Evolutionary conservation across 1,140 invertebrate genomes (phyloP).

Genomic region (Sitodiplosis mosellana): DNA sequence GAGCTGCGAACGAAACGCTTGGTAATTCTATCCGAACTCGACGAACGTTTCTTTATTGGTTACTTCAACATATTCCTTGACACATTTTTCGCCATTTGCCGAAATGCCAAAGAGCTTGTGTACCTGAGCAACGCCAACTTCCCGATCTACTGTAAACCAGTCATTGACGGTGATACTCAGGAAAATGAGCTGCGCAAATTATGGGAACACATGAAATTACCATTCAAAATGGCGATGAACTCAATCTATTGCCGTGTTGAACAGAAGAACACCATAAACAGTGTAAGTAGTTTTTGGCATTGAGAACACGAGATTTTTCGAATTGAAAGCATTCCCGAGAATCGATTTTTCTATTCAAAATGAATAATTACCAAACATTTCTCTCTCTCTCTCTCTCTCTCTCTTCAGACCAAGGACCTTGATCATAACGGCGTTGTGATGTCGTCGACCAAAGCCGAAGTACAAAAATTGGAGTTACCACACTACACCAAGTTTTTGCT

Average conservation of each 20-base stretch:
- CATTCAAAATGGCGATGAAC: constrained; percentile 52
- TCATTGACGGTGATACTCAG: constrained; percentile 64
- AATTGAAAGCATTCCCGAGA: background rate
- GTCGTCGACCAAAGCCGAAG: constrained; percentile 27
- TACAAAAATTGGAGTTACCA: constrained; percentile 61
- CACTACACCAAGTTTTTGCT: constrained; percentile 77
- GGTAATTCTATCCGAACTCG: constrained; percentile 20
- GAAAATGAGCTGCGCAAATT: constrained; percentile 46
- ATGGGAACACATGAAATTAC: constrained; percentile 59
- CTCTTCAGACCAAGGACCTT: constrained; percentile 65
- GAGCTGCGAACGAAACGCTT: background rate
- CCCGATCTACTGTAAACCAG: constrained; percentile 53
- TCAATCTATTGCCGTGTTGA: constrained; percentile 59
- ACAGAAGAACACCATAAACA: constrained; percentile 6
- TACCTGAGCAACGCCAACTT: constrained; percentile 52
- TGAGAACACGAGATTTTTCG: no score
- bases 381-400: constrained; percentile 18
- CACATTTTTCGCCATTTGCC: constrained; percentile 60
- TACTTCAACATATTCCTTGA: constrained; percentile 64
- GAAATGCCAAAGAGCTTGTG: constrained; percentile 65
- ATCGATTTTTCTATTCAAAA: background rate
- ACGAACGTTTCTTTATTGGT: constrained; percentile 47
- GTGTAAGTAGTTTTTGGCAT: background rate
- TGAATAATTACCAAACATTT: background rate
- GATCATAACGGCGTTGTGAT: background rate